Percentiles rank a stretch among this genome's conserved stretches.
Evolutionary conservation across 35 echinoderm and acorn worm species (phyloP).

Genomic region (Apostichopus parvimensis): DNA sequence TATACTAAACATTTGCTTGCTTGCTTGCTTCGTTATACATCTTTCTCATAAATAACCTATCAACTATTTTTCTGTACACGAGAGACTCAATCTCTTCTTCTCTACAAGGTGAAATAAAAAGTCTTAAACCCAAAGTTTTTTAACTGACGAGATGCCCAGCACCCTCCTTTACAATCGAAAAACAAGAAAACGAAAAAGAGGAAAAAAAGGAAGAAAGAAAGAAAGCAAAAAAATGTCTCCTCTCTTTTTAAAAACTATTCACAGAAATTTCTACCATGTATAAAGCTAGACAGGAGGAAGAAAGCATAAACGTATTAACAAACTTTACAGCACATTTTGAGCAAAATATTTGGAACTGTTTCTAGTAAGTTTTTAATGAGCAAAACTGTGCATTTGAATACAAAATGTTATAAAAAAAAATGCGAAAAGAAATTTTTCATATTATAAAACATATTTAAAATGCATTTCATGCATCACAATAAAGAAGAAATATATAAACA

Average conservation of each 20-base stretch:
- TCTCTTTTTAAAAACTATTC: not conserved
- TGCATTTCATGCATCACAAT: not conserved
- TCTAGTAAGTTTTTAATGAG: not conserved
- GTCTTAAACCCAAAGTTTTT: not conserved
- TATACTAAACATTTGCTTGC: too few relatives aligned
- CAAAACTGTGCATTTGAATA: not conserved
- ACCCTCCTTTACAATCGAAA: not conserved
- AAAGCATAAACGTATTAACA: not conserved
- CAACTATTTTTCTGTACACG: not conserved
- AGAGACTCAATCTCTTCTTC: not conserved
- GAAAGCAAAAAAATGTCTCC: not conserved
- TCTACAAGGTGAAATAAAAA: not conserved
- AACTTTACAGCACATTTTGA: not conserved
- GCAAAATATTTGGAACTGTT: not conserved
- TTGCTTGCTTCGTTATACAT: not conserved
- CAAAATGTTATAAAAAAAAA: not conserved
- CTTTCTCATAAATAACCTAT: not conserved
- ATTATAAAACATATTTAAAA: not conserved
- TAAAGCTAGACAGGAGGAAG: not conserved
- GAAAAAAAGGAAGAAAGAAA: too few relatives aligned
- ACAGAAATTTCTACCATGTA: not conserved
- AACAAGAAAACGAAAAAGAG: too few relatives aligned
- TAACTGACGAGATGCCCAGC: conserved; percentile 20
- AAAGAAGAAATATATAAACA: not conserved
- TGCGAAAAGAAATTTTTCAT: too few relatives aligned